Evolutionary conservation across 2,888 invertebrate species (phyloP), one percentile per base, ranked within the genome.

Genomic region (Ischnura elegans): DNA sequence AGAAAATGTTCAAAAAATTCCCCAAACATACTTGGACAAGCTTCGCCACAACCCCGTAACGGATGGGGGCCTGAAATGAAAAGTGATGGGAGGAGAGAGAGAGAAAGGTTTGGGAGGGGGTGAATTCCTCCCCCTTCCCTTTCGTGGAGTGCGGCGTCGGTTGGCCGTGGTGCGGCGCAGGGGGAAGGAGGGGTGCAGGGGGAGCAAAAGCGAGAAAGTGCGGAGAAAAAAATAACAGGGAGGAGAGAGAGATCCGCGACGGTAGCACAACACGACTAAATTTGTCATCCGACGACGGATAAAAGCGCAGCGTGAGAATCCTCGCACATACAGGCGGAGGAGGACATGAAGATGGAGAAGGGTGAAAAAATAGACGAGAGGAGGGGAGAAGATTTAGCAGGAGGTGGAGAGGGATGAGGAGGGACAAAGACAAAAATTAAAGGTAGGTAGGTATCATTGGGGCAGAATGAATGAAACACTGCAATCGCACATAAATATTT

Each of bases 271-370:
- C 76, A 76, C 76, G 76, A 76, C 36, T 76, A 76, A 36, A 76
- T 76, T 36, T 76, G 76, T 76, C 76, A 76, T 36, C 76, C 76
- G 76, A 76, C 76, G 29, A 76, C 36, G 76, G 36, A 76, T 76
- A 76, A 76, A 76, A 76, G 61, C 76, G 76, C 76, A 76, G 76
- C 36, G 76, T 76, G 76, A 76, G 76, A 76, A 76, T 36, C 36
- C 36, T 21, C 76, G 29, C 76, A 76, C 76, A 13, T 16, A 76
- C 76, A 43, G n/a, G 19, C 42, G 25, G 19, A 46, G 21, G n/a
- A 25, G n/a, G 46, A 25, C 21, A 86, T 25, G 0, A 86, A 86
- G 45, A n/a, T 21, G 25, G 46, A 10, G 46, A n/a, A n/a, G 46
- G n/a, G n/a, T 2, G 45, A 13, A 86, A 85, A 85, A 6, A 85